These are phyloP conservation scores for Galerucella nymphaeae DNA, from an alignment of 2,888 invertebrate genomes.

Conservation along the genomic window DNA sequence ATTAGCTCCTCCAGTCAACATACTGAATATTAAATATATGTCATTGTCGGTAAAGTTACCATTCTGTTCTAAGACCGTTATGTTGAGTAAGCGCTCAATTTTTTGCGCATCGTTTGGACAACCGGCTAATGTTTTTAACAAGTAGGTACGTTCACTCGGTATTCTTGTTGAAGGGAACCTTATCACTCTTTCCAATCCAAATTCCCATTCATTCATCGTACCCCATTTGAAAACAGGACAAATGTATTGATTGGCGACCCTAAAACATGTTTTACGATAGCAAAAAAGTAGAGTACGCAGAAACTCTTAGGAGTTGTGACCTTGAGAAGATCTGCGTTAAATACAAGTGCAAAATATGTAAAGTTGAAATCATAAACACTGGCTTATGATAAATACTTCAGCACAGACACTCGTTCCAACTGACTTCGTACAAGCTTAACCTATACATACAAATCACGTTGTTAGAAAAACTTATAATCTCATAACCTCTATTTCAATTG, in stretches of 20 bases:
- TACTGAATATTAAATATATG: constrained; percentile 78
- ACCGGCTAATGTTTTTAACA: constrained; percentile 81
- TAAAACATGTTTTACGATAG: constrained; percentile 58
- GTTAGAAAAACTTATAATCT: too few species aligned
- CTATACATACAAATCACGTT: too few species aligned
- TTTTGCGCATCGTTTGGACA: constrained; percentile 80
- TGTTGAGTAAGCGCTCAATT: constrained; percentile 74
- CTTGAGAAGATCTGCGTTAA: too few species aligned
- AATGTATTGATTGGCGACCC: constrained; percentile 79
- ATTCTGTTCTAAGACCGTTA: constrained; percentile 76
- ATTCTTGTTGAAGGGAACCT: constrained; percentile 78
- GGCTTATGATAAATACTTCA: too few species aligned
- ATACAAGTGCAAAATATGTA: neutral
- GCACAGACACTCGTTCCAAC: too few species aligned
- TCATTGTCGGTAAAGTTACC: constrained; percentile 83
- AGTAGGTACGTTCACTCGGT: constrained; percentile 80
- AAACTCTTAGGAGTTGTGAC: too few species aligned
- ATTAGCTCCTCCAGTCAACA: constrained; percentile 76
- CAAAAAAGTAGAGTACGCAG: too few species aligned
- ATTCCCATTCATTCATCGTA: constrained; percentile 83
- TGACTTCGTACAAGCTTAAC: too few species aligned
- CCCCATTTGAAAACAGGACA: constrained; percentile 89
- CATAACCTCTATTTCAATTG: too few species aligned
- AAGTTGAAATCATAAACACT: constrained; percentile 3
- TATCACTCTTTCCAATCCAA: constrained; percentile 80